Percentiles rank a stretch among this genome's conserved stretches.
phyloP scores from a whole-genome alignment of 2,113 vertebrate species.

The Electrona antarctica region DNA sequence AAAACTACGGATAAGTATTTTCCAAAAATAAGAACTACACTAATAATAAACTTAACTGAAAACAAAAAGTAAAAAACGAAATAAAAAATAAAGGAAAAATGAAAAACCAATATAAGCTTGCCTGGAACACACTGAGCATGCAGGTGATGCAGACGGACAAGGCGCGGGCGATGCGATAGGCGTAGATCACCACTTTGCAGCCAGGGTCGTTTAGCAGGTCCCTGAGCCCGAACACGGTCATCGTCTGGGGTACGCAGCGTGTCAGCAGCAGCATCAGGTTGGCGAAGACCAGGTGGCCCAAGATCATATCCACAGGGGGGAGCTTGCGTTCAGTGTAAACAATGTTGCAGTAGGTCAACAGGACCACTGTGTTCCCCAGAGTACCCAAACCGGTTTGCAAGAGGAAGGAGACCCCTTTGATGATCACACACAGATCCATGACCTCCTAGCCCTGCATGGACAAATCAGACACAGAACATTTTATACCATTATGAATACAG shows the following conservation, averaged over 20 bases:
- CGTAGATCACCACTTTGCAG: slow-evolving; percentile 81
- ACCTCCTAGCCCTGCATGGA: slow-evolving; percentile 25
- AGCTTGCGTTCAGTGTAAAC: slow-evolving; percentile 56
- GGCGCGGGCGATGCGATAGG: slow-evolving; percentile 76
- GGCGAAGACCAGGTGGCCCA: slow-evolving; percentile 79
- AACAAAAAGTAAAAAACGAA: no score
- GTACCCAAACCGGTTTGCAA: slow-evolving; percentile 80
- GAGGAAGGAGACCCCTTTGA: slow-evolving; percentile 83
- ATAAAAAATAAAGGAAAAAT: no score
- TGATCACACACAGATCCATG: slow-evolving; percentile 82
- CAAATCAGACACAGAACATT: slow-evolving; percentile 34
- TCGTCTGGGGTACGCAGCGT: slow-evolving; percentile 78
- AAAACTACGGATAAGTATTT: no score
- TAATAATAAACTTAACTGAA: no score
- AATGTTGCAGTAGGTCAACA: slow-evolving; percentile 70
- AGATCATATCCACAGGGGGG: slow-evolving; percentile 79
- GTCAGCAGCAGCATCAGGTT: slow-evolving; percentile 79
- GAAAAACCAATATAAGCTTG: no score
- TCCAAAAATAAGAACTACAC: no score
- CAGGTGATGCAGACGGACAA: slow-evolving; percentile 82
- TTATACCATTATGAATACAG: background rate
- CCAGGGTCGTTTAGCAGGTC: slow-evolving; percentile 73
- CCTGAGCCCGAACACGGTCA: slow-evolving; percentile 77
- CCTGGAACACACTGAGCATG: slow-evolving; percentile 79
- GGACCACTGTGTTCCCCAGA: slow-evolving; percentile 75